phyloP scores from a whole-genome alignment of 2,888 invertebrate species.

The Cerastis rubricosa region DNA sequence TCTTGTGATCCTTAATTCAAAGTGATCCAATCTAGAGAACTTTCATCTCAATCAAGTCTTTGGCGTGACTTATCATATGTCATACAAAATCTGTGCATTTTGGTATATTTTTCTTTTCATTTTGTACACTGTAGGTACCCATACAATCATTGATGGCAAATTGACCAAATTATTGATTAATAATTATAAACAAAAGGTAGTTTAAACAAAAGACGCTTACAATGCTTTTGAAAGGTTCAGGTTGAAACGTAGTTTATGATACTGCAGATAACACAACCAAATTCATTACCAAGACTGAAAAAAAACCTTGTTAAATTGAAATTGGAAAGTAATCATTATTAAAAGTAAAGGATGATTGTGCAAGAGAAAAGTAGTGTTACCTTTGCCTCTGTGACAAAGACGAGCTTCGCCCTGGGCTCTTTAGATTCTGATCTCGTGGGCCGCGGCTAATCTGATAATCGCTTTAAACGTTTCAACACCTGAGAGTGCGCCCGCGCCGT shows the following conservation, averaged over 20 bases:
- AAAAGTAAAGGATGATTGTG: slow-evolving; percentile 66
- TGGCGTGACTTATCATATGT: neutral
- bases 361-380: slow-evolving; percentile 74
- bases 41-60: neutral
- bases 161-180: neutral
- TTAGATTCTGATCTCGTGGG: slow-evolving; percentile 80
- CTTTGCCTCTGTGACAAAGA: slow-evolving; percentile 80
- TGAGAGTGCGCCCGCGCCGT: slow-evolving; percentile 64
- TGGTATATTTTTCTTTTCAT: too few species aligned
- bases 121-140: too few species aligned
- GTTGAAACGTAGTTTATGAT: neutral
- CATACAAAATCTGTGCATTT: neutral
- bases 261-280: neutral
- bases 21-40: neutral
- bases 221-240: neutral
- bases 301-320: slow-evolving; percentile 51
- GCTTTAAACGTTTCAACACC: slow-evolving; percentile 79
- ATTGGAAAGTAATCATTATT: slow-evolving; percentile 64
- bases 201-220: neutral
- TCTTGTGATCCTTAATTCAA: neutral
- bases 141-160: neutral
- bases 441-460: slow-evolving; percentile 79
- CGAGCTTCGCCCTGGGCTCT: slow-evolving; percentile 76
- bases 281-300: neutral
- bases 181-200: neutral